Evolutionary conservation across 2,113 vertebrate genomes (phyloP).

Genomic region (Myotis yumanensis): DNA sequence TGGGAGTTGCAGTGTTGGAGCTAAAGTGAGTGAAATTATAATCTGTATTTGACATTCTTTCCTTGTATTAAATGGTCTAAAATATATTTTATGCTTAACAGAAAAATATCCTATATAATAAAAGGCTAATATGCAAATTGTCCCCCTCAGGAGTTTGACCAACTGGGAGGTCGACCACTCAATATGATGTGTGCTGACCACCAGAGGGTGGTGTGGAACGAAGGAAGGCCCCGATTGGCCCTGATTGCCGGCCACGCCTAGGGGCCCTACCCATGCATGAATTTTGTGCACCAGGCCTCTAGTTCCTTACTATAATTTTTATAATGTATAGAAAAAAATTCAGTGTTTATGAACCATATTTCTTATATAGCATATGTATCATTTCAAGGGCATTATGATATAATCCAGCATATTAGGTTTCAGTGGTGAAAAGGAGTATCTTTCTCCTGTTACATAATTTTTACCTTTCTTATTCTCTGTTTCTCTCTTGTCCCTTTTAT

Average conservation of each 20-base stretch:
- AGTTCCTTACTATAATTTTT: conserved; percentile 24
- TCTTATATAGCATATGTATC: neutral
- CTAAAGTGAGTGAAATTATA: conserved; percentile 90
- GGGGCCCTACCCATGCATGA: too few relatives aligned
- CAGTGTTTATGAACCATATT: conserved; percentile 31
- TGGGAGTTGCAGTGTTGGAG: conserved; percentile 96
- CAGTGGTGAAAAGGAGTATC: neutral
- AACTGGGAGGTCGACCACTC: too few relatives aligned
- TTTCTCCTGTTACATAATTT: neutral
- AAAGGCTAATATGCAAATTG: too few relatives aligned
- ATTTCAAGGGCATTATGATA: neutral
- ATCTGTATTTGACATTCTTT: conserved; percentile 29
- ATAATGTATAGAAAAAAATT: neutral
- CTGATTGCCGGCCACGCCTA: too few relatives aligned
- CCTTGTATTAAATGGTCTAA: conserved; percentile 15
- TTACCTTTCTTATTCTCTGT: neutral
- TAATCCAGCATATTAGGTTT: neutral
- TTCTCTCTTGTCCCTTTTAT: neutral
- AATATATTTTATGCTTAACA: conserved; percentile 28
- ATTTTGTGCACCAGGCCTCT: too few relatives aligned
- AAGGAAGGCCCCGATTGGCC: too few relatives aligned
- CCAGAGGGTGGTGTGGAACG: too few relatives aligned
- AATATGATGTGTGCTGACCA: too few relatives aligned
- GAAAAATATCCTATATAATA: neutral
- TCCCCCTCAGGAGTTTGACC: too few relatives aligned